A percentile compares a stretch with the other conserved stretches of the same genome.
Conservation (phyloP, 2,113 vertebrate genomes). For the Halcyon malimbica region DNA sequence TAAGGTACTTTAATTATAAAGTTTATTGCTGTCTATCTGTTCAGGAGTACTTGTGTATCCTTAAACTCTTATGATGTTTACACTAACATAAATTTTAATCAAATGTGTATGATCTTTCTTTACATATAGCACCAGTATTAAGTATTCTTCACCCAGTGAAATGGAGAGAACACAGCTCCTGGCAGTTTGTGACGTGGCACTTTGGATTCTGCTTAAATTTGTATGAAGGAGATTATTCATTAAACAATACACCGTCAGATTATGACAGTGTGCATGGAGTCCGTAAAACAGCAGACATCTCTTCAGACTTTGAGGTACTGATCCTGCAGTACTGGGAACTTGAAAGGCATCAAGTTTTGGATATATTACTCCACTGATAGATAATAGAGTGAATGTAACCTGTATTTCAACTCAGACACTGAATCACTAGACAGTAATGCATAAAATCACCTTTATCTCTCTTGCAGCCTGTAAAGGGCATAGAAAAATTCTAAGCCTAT, state of each 20-base stretch:
- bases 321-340: not conserved
- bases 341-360: not conserved
- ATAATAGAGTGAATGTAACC: not conserved
- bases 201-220: constrained; percentile 78
- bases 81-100: not conserved
- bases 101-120: not conserved
- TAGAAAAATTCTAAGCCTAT: not conserved
- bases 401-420: not conserved
- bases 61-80: not conserved
- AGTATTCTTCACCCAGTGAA: constrained; percentile 78
- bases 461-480: not conserved
- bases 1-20: not conserved
- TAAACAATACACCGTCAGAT: constrained; percentile 77
- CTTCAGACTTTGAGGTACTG: constrained; percentile 84
- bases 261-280: constrained; percentile 84
- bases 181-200: constrained; percentile 83
- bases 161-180: constrained; percentile 80
- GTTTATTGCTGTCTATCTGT: not conserved
- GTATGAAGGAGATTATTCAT: constrained; percentile 56
- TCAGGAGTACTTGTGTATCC: not conserved
- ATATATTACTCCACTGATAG: not conserved
- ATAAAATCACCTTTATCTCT: not conserved
- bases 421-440: not conserved
- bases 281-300: not conserved
- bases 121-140: constrained; percentile 76